phyloP scores from a whole-genome alignment of 2,113 vertebrate genomes.

The Ardeotis arabs region DNA sequence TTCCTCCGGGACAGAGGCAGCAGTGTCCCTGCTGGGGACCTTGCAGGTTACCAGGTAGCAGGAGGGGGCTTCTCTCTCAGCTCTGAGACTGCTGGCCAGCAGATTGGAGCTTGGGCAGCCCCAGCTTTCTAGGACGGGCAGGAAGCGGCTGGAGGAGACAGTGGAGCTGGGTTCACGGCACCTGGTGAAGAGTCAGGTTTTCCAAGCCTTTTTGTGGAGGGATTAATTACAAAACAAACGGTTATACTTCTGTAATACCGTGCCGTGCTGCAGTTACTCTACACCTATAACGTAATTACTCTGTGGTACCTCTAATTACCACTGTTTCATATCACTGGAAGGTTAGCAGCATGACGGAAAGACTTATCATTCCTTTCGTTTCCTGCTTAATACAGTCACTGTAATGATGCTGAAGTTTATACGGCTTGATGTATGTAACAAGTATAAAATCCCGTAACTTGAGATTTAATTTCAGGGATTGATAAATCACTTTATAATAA shows the following conservation, averaged over 20 bases:
- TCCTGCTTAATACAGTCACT: not conserved
- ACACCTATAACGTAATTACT: constrained; percentile 59
- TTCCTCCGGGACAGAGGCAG: not conserved
- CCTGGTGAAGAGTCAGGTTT: not conserved
- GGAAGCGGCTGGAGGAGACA: not conserved
- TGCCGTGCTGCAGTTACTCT: constrained; percentile 20
- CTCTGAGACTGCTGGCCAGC: not conserved
- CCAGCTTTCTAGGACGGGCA: rapidly evolving
- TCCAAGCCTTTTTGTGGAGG: not conserved
- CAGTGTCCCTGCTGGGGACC: not conserved
- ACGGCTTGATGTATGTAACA: not conserved
- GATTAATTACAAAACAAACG: constrained; percentile 22
- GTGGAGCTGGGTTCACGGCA: not conserved
- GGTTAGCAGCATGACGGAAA: constrained; percentile 43
- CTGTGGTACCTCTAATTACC: constrained; percentile 46
- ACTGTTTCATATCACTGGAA: constrained; percentile 44
- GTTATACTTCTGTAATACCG: not conserved
- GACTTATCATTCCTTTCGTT: constrained; percentile 31
- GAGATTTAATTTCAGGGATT: not conserved
- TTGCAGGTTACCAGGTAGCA: not conserved
- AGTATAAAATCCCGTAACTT: not conserved
- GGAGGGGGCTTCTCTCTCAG: not conserved
- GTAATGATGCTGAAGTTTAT: not conserved
- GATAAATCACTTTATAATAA: constrained; percentile 21
- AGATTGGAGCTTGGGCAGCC: not conserved